A percentile compares a stretch with the other conserved stretches of the same genome.
These are phyloP conservation scores for Lagenorhynchus albirostris DNA, from an alignment of 2,113 vertebrate species.

Conservation along the genomic window DNA sequence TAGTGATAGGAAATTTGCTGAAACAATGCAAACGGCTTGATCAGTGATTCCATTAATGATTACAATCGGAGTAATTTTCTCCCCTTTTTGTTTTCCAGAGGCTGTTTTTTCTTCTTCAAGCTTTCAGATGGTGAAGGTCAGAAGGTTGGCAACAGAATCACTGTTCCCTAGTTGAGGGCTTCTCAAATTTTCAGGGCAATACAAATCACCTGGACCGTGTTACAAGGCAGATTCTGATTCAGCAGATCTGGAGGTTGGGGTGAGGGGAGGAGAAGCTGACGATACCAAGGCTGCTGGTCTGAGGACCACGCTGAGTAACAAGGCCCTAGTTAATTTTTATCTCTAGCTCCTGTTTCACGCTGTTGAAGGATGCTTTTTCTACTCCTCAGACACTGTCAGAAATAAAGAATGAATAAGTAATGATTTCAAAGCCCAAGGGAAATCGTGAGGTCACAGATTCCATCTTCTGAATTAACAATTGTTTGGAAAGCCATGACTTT, in stretches of 20 bases:
- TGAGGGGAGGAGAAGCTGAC: neutral
- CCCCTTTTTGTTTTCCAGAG: neutral
- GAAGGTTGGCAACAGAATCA: neutral
- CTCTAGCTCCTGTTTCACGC: slow-evolving; percentile 11
- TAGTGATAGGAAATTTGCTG: neutral
- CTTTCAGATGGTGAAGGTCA: neutral
- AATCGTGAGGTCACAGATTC: neutral
- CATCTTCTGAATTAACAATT: neutral
- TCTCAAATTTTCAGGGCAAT: neutral
- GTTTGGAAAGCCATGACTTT: neutral
- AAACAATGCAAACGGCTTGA: neutral
- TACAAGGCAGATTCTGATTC: neutral
- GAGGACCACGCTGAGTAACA: neutral
- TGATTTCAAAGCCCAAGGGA: neutral
- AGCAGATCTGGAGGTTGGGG: neutral
- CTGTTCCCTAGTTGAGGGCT: neutral
- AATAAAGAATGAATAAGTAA: slow-evolving; percentile 20
- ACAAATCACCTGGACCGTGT: neutral
- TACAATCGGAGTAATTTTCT: neutral
- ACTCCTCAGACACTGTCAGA: neutral
- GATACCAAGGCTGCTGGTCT: neutral
- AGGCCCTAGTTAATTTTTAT: neutral
- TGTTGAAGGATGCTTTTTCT: neutral
- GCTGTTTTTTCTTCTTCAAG: neutral
- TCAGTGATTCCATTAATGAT: neutral